Evolutionary conservation across 1,140 invertebrate genomes (phyloP).

Genomic region (Ceratina australensis): DNA sequence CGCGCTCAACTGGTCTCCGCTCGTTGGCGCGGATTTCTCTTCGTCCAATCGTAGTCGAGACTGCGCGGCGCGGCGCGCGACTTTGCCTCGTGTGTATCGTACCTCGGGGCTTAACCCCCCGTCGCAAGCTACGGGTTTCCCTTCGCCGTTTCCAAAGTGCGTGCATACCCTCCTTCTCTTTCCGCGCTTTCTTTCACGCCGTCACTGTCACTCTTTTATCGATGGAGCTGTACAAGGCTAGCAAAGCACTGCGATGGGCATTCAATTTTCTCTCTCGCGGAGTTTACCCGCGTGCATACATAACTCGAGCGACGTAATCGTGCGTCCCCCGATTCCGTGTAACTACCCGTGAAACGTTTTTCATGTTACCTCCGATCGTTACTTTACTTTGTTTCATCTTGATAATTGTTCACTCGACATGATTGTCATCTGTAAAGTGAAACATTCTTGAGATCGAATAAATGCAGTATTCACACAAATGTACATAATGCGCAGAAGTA

Average conservation of each 20-base stretch:
- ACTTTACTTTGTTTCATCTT: not conserved
- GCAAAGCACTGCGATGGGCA: conserved; percentile 19
- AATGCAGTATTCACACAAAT: too few species aligned
- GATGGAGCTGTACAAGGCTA: not conserved
- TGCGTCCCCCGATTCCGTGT: conserved; percentile 3
- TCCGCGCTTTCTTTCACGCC: conserved; percentile 7
- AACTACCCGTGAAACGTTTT: conserved; percentile 21
- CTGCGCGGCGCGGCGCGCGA: conserved; percentile 68
- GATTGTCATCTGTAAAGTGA: too few species aligned
- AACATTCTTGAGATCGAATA: too few species aligned
- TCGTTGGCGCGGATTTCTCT: conserved; percentile 71
- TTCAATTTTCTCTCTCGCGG: conserved; percentile 19
- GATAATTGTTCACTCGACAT: not conserved
- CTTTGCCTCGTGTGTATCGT: conserved; percentile 57
- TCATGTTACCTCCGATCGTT: conserved; percentile 11
- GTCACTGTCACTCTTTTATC: conserved; percentile 11
- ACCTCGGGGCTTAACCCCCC: conserved; percentile 61
- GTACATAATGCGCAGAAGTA: too few species aligned
- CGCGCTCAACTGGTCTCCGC: conserved; percentile 78
- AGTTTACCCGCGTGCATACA: not conserved
- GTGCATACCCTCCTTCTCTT: conserved; percentile 2
- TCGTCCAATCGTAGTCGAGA: conserved; percentile 69
- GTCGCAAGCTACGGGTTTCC: conserved; percentile 19
- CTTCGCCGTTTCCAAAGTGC: conserved; percentile 13
- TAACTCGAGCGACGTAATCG: conserved; percentile 17